These are phyloP conservation scores for Polydrusus cervinus DNA, from an alignment of 2,888 invertebrate species.

Conservation along the genomic window DNA sequence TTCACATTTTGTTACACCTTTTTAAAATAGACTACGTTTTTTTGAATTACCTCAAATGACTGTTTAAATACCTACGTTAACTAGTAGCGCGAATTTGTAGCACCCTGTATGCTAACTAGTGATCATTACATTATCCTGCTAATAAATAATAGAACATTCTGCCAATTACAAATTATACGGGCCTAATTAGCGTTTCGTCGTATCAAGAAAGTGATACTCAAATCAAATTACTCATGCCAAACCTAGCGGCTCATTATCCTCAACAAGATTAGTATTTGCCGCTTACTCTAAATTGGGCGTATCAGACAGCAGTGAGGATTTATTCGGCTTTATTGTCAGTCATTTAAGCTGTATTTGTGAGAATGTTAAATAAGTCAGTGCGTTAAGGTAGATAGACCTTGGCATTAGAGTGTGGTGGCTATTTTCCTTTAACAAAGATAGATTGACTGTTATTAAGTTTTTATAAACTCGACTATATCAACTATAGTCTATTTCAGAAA, in stretches of 20 bases:
- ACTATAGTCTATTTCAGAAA: too few relatives aligned
- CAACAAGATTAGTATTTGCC: slow-evolving; percentile 10
- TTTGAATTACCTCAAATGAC: too few relatives aligned
- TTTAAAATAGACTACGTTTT: too few relatives aligned
- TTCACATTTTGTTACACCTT: too few relatives aligned
- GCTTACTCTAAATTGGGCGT: slow-evolving; percentile 1
- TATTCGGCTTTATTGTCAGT: not conserved
- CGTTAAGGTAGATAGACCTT: too few relatives aligned
- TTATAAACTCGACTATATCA: too few relatives aligned
- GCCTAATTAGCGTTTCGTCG: not conserved
- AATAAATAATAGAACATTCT: not conserved
- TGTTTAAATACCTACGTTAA: too few relatives aligned
- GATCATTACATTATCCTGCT: not conserved
- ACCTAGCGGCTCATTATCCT: slow-evolving; percentile 15
- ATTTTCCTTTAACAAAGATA: too few relatives aligned
- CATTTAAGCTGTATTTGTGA: not conserved
- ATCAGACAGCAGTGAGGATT: not conserved
- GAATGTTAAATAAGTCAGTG: not conserved
- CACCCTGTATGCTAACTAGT: not conserved
- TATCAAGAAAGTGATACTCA: slow-evolving; percentile 20
- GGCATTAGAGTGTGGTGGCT: too few relatives aligned
- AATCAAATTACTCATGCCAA: slow-evolving; percentile 18
- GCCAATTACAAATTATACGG: slow-evolving; percentile 15
- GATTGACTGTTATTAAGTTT: too few relatives aligned
- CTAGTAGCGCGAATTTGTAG: too few relatives aligned